phyloP scores from a whole-genome alignment of 2,113 vertebrate species.

The Platysternon megacephalum region DNA sequence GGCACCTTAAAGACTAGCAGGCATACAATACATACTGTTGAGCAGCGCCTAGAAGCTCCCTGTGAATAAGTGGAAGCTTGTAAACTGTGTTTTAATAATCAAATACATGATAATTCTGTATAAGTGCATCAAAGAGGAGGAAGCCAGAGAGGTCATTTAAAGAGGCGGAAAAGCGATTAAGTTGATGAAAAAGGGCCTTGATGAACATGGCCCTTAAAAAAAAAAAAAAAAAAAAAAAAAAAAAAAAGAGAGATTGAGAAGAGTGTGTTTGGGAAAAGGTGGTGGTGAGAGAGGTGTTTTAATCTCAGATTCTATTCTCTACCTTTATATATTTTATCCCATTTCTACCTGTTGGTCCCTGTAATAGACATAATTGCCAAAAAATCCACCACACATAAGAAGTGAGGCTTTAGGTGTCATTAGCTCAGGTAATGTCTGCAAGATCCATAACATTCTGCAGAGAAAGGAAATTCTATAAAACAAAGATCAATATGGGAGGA shows the following conservation, averaged over 20 bases:
- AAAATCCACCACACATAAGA: background rate
- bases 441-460: background rate
- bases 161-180: background rate
- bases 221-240: background rate
- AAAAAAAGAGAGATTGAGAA: background rate
- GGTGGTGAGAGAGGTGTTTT: background rate
- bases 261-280: background rate
- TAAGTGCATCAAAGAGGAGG: background rate
- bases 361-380: background rate
- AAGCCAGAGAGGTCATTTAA: background rate
- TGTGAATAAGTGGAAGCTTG: background rate
- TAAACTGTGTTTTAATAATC: background rate
- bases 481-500: background rate
- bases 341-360: background rate
- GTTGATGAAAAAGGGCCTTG: background rate
- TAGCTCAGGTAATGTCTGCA: background rate
- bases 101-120: background rate
- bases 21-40: background rate
- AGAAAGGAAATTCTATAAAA: background rate
- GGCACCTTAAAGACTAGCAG: too few relatives aligned
- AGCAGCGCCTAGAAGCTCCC: background rate
- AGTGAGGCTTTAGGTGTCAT: background rate
- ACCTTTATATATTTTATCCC: background rate
- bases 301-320: background rate
- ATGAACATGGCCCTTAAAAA: background rate